Evolutionary conservation across 2,113 vertebrate species (phyloP).

Genomic region (Lagenorhynchus albirostris): DNA sequence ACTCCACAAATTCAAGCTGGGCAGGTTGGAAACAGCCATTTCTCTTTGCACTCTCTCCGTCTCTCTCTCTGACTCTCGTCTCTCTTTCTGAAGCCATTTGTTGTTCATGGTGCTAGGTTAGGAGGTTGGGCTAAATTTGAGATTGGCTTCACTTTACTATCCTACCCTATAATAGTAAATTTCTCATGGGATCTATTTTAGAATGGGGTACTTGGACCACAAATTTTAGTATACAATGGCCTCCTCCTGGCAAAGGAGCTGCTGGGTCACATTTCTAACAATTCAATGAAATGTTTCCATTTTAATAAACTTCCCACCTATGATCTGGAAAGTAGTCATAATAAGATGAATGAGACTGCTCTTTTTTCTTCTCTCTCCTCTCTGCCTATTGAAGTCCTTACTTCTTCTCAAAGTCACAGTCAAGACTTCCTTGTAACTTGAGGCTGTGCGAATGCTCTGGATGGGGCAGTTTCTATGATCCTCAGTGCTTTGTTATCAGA

Average conservation of each 20-base stretch:
- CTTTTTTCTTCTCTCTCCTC: not conserved
- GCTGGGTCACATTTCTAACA: not conserved
- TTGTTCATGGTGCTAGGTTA: not conserved
- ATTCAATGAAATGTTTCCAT: not conserved
- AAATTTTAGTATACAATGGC: not conserved
- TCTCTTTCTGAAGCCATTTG: not conserved
- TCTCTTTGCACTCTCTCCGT: not conserved
- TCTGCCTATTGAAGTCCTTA: not conserved
- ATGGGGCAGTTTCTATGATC: rapidly evolving
- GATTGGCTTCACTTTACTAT: not conserved
- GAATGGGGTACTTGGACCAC: not conserved
- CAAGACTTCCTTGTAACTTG: not conserved
- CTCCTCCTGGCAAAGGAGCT: not conserved
- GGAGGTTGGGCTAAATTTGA: not conserved
- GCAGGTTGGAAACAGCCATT: rapidly evolving
- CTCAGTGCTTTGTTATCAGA: not conserved
- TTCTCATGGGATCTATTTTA: not conserved
- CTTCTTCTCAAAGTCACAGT: not conserved
- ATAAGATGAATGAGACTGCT: not conserved
- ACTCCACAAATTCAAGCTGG: not conserved
- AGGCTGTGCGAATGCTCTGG: no score
- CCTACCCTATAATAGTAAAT: not conserved
- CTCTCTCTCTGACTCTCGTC: not conserved
- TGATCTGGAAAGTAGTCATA: not conserved
- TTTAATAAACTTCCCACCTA: not conserved